phyloP scores from a whole-genome alignment of 2,888 invertebrate genomes.

The Agrochola macilenta region DNA sequence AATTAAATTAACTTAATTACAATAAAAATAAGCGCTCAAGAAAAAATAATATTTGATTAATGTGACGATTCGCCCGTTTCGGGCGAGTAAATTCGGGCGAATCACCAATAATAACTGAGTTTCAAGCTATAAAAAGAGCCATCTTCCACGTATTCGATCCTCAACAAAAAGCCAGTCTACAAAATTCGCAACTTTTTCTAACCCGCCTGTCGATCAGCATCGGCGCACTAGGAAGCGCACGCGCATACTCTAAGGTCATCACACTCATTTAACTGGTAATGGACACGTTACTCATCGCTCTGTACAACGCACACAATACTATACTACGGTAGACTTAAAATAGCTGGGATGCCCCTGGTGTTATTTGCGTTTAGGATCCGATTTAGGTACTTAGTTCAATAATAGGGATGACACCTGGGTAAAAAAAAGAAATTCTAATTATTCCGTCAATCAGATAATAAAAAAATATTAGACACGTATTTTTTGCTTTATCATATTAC shows the following conservation, averaged over 20 bases:
- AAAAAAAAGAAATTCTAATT: too few relatives aligned
- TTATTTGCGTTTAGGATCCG: background rate
- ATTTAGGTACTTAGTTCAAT: background rate
- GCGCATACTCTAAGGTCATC: slow-evolving; percentile 64
- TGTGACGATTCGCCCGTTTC: too few relatives aligned
- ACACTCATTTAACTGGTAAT: slow-evolving; percentile 63
- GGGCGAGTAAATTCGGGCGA: too few relatives aligned
- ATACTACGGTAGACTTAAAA: slow-evolving; percentile 21
- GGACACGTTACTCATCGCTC: slow-evolving; percentile 57
- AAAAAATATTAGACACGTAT: too few relatives aligned
- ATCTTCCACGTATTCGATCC: background rate
- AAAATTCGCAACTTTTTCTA: slow-evolving; percentile 41
- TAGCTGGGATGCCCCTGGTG: slow-evolving; percentile 44
- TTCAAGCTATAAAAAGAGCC: background rate
- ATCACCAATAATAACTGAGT: too few relatives aligned
- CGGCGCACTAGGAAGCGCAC: slow-evolving; percentile 51
- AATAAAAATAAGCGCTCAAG: too few relatives aligned
- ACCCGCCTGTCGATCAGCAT: slow-evolving; percentile 15
- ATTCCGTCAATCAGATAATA: too few relatives aligned
- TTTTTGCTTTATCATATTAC: too few relatives aligned
- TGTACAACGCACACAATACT: slow-evolving; percentile 40
- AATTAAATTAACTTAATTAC: too few relatives aligned
- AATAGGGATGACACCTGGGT: too few relatives aligned
- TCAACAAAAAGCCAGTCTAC: slow-evolving; percentile 6
- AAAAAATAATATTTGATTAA: too few relatives aligned